A percentile compares a stretch with the other conserved stretches of the same genome.
Conservation (phyloP, 2,888 invertebrate genomes). For the Heliothis peltigera region DNA sequence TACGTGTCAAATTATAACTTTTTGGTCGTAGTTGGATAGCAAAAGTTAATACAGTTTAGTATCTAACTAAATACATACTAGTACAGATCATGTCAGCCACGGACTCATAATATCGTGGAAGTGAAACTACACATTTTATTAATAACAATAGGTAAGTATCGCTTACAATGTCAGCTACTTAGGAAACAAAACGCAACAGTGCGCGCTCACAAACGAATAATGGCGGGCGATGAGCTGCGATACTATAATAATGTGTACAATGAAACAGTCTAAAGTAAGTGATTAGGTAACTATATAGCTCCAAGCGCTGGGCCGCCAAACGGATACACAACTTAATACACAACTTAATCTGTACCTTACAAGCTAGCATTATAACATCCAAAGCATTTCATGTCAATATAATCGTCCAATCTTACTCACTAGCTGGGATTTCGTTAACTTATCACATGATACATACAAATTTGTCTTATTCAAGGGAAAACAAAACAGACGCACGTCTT, state of each 20-base stretch:
- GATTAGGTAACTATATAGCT: conserved; percentile 53
- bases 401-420: conserved; percentile 45
- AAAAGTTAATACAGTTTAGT: conserved; percentile 53
- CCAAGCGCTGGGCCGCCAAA: conserved; percentile 54
- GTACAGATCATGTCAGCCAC: conserved; percentile 60
- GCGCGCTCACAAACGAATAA: conserved; percentile 47
- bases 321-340: conserved; percentile 54
- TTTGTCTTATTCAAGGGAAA: conserved; percentile 32
- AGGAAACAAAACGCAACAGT: conserved; percentile 43
- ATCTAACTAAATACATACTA: conserved; percentile 54
- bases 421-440: conserved; percentile 26
- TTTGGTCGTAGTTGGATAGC: conserved; percentile 59
- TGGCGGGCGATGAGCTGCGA: conserved; percentile 23
- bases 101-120: conserved; percentile 43
- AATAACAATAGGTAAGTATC: conserved; percentile 43
- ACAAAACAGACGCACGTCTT: conserved; percentile 52
- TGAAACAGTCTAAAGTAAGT: conserved; percentile 50
- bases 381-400: conserved; percentile 58
- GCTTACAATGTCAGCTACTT: conserved; percentile 50
- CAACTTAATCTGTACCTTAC: conserved; percentile 54
- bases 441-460: conserved; percentile 33
- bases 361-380: conserved; percentile 61
- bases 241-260: conserved; percentile 42
- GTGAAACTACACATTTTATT: conserved; percentile 40
- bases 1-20: conserved; percentile 46